Conservation (phyloP, 2,888 invertebrate genomes). For the Macropis europaea region DNA sequence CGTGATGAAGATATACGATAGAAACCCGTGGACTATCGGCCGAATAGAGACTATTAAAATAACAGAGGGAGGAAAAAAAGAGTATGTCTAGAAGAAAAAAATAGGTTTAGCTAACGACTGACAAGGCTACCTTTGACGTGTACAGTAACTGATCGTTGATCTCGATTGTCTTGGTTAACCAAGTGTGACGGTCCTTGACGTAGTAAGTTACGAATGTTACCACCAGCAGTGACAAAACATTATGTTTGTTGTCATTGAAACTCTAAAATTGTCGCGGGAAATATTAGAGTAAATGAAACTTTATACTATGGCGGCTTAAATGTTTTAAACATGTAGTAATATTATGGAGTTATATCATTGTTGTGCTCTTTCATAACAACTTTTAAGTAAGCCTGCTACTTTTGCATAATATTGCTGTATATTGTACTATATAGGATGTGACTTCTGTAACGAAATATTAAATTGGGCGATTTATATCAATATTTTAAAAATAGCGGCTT, state of each 20-base stretch:
- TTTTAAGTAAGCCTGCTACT: no score
- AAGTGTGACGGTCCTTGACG: conserved; percentile 58
- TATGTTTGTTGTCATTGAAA: neutral
- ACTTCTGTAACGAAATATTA: no score
- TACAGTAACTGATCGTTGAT: conserved; percentile 57
- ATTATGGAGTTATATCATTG: no score
- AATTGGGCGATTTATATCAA: no score
- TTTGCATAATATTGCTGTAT: no score
- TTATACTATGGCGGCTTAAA: no score
- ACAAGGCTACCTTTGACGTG: conserved; percentile 41
- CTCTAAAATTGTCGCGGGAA: neutral
- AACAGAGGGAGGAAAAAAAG: neutral
- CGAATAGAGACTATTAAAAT: neutral
- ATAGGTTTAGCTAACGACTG: conserved; percentile 10
- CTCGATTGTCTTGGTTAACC: conserved; percentile 74
- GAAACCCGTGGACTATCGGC: neutral
- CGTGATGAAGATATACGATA: neutral
- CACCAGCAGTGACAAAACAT: neutral
- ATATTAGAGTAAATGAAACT: neutral
- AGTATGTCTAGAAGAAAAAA: conserved; percentile 19
- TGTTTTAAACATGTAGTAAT: no score
- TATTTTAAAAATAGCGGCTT: no score
- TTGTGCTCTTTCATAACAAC: no score
- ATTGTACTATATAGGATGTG: no score
- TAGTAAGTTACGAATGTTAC: conserved; percentile 14